These are phyloP conservation scores for Nansenia antarctica DNA, from an alignment of 2,113 vertebrate genomes.

Conservation along the genomic window DNA sequence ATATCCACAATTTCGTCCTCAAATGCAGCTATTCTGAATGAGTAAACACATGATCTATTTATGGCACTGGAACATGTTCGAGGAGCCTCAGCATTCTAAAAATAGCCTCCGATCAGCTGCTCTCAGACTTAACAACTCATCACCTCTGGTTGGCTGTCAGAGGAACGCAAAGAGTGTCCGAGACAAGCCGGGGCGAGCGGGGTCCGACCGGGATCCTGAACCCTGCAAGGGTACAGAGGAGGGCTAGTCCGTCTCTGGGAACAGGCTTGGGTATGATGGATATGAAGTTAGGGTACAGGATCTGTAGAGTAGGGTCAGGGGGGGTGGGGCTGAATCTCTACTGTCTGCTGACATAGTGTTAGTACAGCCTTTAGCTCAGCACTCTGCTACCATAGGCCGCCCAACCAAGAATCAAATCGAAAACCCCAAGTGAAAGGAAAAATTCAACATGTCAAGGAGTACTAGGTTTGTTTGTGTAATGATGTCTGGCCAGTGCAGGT, in stretches of 20 bases:
- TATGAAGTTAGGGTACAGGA: not conserved
- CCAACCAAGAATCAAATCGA: not conserved
- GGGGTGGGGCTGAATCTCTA: not conserved
- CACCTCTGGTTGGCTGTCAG: constrained; percentile 59
- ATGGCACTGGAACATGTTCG: constrained; percentile 50
- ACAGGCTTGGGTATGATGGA: not conserved
- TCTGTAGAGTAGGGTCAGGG: not conserved
- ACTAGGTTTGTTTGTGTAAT: not conserved
- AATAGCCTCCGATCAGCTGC: constrained; percentile 74
- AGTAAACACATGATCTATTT: constrained; percentile 62
- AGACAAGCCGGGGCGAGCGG: constrained; percentile 8
- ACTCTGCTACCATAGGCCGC: not conserved
- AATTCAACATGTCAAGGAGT: not conserved
- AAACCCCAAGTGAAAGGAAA: constrained; percentile 1
- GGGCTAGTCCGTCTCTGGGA: not conserved
- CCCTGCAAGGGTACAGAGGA: not conserved
- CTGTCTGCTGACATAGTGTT: not conserved
- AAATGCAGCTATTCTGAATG: constrained; percentile 44
- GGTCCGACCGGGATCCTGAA: not conserved
- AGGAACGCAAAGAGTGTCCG: constrained; percentile 41
- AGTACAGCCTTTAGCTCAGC: not conserved
- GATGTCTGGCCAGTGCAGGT: not conserved
- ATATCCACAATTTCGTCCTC: constrained; percentile 42
- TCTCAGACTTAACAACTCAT: constrained; percentile 71
- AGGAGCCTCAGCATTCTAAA: constrained; percentile 62